Base-by-base conservation (phyloP, 2,797 vertebrate genomes). In the Simalia tracyae region DNA sequence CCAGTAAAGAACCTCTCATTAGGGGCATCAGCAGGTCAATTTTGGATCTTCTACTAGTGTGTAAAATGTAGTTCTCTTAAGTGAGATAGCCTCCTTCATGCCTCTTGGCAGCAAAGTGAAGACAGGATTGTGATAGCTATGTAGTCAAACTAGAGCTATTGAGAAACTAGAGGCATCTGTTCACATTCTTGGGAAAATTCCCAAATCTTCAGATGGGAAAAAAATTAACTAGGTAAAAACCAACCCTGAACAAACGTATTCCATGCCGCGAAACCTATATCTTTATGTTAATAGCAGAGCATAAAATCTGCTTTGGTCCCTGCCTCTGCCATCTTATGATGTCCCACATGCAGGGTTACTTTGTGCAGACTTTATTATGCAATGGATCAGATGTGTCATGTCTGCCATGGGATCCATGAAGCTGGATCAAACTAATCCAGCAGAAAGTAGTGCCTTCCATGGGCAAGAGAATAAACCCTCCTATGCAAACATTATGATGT, bases 11-110 rank as follows among this genome's bases (percentile, higher is more conserved):
- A 42, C 3, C 15, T 17, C n/a, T 15, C 46, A 63, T 42, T 50
- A 89, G 9, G 15, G 66, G 22, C 1, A 10, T 87, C 63, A 93
- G 56, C 4, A 5, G 84, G 0, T 0, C 31, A 17, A 9, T 1
- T 66, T 36, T 84, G 63, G 6, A 0, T 17, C 60, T 90, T 7
- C 14, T 63, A 0, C 17, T 60, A 22, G 0, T 89, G 31, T 0
- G 1, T 14, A 59, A 61, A 64, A 10, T 46, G 91, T 87, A 89
- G 63, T 86, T 63, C n/a, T 81, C n/a, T 84, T 76, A 36, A 91
- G 0, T 76, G 0, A 89, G 50, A 64, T 50, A 0, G 89, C 5
- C 0, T 63, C 59, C 50, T 19, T 72, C 17, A n/a, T 46, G 68
- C 64, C 5, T 42, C 59, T 59, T 72, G 42, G 42, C 57, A 66